Evolutionary conservation across 1,140 invertebrate species (phyloP), one percentile per base, ranked within the genome.

Genomic region (Dendroctonus valens): DNA sequence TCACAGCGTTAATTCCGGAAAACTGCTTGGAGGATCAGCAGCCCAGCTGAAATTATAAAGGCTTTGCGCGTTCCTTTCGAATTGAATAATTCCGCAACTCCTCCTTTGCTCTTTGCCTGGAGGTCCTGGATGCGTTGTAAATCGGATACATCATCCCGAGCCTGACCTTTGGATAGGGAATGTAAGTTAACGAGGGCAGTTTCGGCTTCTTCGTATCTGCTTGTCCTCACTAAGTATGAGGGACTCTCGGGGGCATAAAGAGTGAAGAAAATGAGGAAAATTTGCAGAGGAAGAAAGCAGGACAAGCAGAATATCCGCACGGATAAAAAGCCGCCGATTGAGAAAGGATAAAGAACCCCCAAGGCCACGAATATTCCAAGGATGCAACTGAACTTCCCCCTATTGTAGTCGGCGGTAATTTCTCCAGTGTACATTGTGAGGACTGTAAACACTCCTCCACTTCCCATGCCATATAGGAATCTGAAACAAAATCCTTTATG

Each of bases 1-100:
- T 88, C 15, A 95, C 89, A 0, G 89, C 90, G 71, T 94, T 94
- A 14, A 95, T 91, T 44, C 93, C 91, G 59, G 87, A 88, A 38
- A 94, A 79, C 76, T 95, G 93, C 74, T n/a, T 95, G 92, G 76
- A 94, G 89, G 55, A 91, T 80, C 90, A 95, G 93, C 0, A 95
- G 80, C 11, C 86, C 86, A 67, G 91, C 84, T 48, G 85, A 87
- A 41, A 96, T 90, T 5, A 87, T 61, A 7, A 94, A 75, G 7
- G 87, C 89, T 76, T 87, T 91, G 11, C 83, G 78, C 70, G 86
- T 84, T 3, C 80, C 76, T 42, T 77, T 77, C 5, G 49, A 39
- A 51, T 41, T 67, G 41, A 73, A 65, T 5, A 73, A 53, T 42
- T 61, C 59, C 40, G 40, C 51, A 7, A 69, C 11, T 6, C 60